Percentiles rank a stretch among this genome's conserved stretches.
Conservation (phyloP, 2,113 vertebrate genomes). For the Catharus fuscescens region DNA sequence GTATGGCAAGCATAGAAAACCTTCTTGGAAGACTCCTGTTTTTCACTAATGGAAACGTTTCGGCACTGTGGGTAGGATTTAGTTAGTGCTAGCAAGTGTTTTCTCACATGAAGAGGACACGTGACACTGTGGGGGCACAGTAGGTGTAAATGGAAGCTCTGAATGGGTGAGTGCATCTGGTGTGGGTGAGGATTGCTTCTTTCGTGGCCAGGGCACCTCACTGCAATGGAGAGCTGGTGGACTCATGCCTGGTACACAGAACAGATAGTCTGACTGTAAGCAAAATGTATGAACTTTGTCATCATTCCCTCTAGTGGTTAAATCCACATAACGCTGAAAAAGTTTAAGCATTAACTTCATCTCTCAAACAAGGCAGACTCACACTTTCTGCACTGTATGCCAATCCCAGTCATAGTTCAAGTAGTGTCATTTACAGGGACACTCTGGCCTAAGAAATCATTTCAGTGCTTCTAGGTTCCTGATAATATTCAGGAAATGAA, state of each 20-base stretch:
- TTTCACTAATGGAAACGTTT: background rate
- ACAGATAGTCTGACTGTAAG: background rate
- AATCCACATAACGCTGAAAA: background rate
- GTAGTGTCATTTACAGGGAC: background rate
- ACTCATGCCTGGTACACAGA: background rate
- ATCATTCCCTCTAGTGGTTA: conserved; percentile 42
- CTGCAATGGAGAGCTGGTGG: background rate
- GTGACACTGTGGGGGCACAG: fast-evolving
- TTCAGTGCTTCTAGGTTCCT: background rate
- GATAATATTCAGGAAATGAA: background rate
- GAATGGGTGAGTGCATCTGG: background rate
- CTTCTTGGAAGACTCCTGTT: background rate
- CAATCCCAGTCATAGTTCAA: background rate
- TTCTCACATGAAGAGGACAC: background rate
- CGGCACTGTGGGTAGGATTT: background rate
- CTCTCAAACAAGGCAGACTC: background rate
- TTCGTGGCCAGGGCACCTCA: background rate
- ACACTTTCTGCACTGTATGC: background rate
- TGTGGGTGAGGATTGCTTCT: background rate
- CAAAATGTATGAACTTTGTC: background rate
- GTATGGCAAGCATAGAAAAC: background rate
- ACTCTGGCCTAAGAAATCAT: background rate
- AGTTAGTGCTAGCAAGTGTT: background rate
- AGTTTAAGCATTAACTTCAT: background rate
- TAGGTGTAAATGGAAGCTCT: background rate